Conservation (phyloP, 2,113 vertebrate genomes). For the Grammomys surdaster region DNA sequence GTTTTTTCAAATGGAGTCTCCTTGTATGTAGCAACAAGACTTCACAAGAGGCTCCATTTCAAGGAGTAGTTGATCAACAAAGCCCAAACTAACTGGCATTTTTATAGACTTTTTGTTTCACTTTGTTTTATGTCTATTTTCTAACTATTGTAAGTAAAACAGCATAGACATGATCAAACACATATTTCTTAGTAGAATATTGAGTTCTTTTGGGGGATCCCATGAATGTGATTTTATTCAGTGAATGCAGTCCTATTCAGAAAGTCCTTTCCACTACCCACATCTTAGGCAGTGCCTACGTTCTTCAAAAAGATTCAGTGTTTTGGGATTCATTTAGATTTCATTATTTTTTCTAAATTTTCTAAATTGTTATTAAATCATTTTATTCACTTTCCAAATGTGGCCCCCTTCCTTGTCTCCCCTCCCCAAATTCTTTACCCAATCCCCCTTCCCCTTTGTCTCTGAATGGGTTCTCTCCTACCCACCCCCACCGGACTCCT, state of each 20-base stretch:
- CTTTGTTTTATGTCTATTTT: background rate
- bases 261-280: background rate
- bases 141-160: background rate
- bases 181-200: background rate
- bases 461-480: too few relatives aligned
- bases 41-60: background rate
- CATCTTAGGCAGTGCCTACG: background rate
- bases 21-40: background rate
- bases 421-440: too few relatives aligned
- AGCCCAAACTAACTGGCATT: background rate
- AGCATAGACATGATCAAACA: too few relatives aligned
- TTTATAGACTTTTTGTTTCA: background rate
- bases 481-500: too few relatives aligned
- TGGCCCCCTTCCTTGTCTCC: too few relatives aligned
- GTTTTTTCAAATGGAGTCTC: background rate
- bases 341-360: too few relatives aligned
- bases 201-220: background rate
- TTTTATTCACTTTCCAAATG: too few relatives aligned
- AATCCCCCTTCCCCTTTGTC: too few relatives aligned
- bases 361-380: too few relatives aligned
- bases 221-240: background rate
- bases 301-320: background rate
- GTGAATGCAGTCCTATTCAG: background rate
- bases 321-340: background rate
- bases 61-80: background rate